Percentiles rank a stretch among this genome's conserved stretches.
phyloP scores from a whole-genome alignment of 2,888 invertebrate genomes.

The Eupithecia insigniata region DNA sequence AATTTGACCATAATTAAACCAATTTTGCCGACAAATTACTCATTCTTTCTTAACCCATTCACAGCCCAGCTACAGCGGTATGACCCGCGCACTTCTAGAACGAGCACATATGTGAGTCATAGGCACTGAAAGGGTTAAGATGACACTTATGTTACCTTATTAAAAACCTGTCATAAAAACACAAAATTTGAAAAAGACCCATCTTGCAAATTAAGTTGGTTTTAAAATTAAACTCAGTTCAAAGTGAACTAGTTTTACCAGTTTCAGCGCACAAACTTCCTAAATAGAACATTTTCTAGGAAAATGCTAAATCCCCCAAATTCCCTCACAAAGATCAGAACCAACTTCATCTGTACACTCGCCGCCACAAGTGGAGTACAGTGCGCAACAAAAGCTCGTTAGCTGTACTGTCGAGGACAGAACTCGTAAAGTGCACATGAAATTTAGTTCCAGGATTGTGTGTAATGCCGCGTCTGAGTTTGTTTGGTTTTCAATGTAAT shows the following conservation, averaged over 20 bases:
- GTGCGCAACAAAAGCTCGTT: conserved; percentile 44
- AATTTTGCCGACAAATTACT: too few relatives aligned
- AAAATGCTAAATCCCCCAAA: conserved; percentile 5
- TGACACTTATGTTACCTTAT: too few relatives aligned
- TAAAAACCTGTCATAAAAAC: neutral
- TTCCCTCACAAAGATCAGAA: conserved; percentile 9
- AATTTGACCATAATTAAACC: too few relatives aligned
- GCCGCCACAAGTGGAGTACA: conserved; percentile 28
- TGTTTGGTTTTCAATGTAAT: conserved; percentile 6
- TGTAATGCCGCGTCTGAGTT: conserved; percentile 9
- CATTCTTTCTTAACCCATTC: too few relatives aligned
- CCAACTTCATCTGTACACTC: conserved; percentile 8
- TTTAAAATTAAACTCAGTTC: neutral
- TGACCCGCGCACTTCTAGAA: too few relatives aligned
- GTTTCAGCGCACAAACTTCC: neutral
- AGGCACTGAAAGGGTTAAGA: too few relatives aligned
- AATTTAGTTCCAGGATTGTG: conserved; percentile 16
- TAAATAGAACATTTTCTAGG: neutral
- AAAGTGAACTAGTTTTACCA: neutral
- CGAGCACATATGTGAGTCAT: too few relatives aligned
- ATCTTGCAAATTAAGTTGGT: neutral
- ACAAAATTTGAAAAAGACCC: neutral
- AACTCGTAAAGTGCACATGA: conserved; percentile 33
- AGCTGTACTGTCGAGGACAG: conserved; percentile 42
- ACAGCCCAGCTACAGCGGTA: too few relatives aligned